Conservation (phyloP, 1,140 invertebrate species). For the Metopolophium dirhodum region DNA sequence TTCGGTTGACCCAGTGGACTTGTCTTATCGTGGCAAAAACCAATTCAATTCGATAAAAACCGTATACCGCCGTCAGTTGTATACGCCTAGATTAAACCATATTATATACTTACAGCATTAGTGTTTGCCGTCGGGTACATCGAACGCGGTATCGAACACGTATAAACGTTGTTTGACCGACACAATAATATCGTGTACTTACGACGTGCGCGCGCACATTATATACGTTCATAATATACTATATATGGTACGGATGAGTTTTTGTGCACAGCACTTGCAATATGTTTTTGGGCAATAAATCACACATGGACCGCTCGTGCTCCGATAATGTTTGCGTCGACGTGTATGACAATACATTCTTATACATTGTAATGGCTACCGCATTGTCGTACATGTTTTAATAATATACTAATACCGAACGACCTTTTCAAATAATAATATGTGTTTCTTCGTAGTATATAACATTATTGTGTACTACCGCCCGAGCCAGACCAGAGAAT, state of each 20-base stretch:
- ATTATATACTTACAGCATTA: conserved; percentile 16
- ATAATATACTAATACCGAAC: not conserved
- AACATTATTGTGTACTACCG: no score
- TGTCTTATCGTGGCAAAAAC: not conserved
- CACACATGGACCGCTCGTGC: not conserved
- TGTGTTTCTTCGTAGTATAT: not conserved
- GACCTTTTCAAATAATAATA: not conserved
- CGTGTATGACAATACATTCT: not conserved
- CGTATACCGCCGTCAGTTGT: not conserved
- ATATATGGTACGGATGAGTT: not conserved
- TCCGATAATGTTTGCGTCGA: not conserved
- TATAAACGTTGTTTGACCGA: not conserved
- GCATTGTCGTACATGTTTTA: not conserved
- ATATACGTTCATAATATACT: not conserved
- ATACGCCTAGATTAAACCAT: not conserved
- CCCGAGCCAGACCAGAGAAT: no score
- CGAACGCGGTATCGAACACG: not conserved
- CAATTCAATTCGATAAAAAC: not conserved
- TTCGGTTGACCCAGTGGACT: conserved; percentile 11
- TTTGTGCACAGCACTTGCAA: no score
- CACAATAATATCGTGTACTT: not conserved
- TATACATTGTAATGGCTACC: not conserved
- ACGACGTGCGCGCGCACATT: not conserved
- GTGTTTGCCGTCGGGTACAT: conserved; percentile 6
- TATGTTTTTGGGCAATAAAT: not conserved